Conservation (phyloP, 2,888 invertebrate genomes). For the Drosophila nr. perissopoda region DNA sequence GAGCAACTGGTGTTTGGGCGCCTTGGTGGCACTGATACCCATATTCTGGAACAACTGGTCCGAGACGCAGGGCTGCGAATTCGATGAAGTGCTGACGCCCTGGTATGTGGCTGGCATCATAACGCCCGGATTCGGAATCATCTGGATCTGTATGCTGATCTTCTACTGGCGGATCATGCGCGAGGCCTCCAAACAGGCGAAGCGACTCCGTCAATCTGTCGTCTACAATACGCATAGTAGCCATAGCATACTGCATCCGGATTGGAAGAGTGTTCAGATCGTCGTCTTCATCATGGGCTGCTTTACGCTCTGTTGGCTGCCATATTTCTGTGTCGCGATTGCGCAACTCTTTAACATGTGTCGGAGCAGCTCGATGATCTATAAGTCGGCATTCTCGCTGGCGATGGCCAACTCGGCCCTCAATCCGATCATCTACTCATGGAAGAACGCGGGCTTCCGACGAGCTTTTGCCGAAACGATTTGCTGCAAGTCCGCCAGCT, state of each 20-base stretch:
- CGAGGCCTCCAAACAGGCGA: constrained; percentile 90
- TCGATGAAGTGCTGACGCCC: constrained; percentile 88
- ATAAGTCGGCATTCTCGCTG: constrained; percentile 89
- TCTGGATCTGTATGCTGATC: constrained; percentile 91
- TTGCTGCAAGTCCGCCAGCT: constrained; percentile 85
- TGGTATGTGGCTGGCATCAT: constrained; percentile 86
- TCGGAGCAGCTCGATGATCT: constrained; percentile 86
- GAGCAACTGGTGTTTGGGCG: constrained; percentile 89
- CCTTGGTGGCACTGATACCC: constrained; percentile 89
- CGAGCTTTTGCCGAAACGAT: constrained; percentile 89
- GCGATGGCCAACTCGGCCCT: constrained; percentile 93
- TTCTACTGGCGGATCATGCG: constrained; percentile 92
- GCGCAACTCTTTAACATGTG: constrained; percentile 87
- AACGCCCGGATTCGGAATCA: constrained; percentile 90
- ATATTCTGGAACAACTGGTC: constrained; percentile 92
- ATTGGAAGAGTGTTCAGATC: constrained; percentile 93
- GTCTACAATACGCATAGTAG: constrained; percentile 86
- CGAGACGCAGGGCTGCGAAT: constrained; percentile 87
- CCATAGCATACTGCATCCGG: constrained; percentile 84
- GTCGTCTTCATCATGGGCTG: constrained; percentile 91
- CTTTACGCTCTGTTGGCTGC: constrained; percentile 93
- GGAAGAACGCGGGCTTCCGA: constrained; percentile 93
- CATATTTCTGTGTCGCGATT: constrained; percentile 90
- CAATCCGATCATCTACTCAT: constrained; percentile 93
- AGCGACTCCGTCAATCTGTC: constrained; percentile 87